Evolutionary conservation across 1,140 invertebrate species (phyloP).

Genomic region (Drosophila melanogaster): Release_6_plus_ISO1_MT NT_033779.5:4928501-4929000

Average conservation of each 20-base stretch:
- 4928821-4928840: no score
- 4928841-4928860: no score
- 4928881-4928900: no score
- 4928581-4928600: conserved; percentile 43
- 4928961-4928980: conserved; percentile 8
- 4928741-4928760: not conserved
- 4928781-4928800: no score
- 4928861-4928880: no score
- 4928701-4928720: conserved; percentile 6
- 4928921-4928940: no score
- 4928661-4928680: conserved; percentile 34
- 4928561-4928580: conserved; percentile 71
- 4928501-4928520: conserved; percentile 3
- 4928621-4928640: conserved; percentile 77
- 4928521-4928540: conserved; percentile 12
- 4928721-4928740: conserved; percentile 3
- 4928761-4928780: no score
- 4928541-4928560: conserved; percentile 37
- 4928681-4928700: conserved; percentile 57
- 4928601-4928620: conserved; percentile 37
- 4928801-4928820: no score
- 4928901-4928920: no score
- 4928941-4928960: not conserved
- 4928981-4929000: conserved; percentile 1
- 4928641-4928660: conserved; percentile 4